Conservation (phyloP, 2,113 vertebrate genomes). For the Scomber japonicus region DNA sequence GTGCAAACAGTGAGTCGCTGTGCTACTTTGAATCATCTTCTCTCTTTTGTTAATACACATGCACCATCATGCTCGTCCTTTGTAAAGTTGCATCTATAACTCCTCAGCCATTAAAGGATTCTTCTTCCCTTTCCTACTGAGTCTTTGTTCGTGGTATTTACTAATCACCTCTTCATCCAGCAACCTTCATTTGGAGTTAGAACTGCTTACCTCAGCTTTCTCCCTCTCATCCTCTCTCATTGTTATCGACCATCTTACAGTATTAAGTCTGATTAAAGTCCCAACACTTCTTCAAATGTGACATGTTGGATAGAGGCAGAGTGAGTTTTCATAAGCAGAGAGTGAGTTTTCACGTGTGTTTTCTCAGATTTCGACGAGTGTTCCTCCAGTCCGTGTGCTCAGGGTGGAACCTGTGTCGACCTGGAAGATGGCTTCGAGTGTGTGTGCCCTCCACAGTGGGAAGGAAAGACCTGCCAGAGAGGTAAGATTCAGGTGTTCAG, state of each 20-base stretch:
- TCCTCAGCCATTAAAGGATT: too few relatives aligned
- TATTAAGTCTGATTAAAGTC: neutral
- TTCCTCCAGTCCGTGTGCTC: conserved; percentile 91
- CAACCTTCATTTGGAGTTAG: too few relatives aligned
- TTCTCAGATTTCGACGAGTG: conserved; percentile 92
- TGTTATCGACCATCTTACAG: too few relatives aligned
- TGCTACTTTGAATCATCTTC: neutral
- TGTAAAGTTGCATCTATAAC: too few relatives aligned
- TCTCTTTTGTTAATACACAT: too few relatives aligned
- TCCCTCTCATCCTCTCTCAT: too few relatives aligned
- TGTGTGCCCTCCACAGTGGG: conserved; percentile 94
- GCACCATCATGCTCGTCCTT: too few relatives aligned
- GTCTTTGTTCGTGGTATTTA: neutral
- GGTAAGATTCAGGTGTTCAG: conserved; percentile 83
- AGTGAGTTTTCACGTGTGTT: neutral
- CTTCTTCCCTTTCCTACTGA: neutral
- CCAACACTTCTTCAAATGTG: neutral
- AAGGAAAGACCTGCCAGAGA: conserved; percentile 94
- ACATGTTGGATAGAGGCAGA: neutral
- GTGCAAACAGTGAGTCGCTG: conserved; percentile 89
- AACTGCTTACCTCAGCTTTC: too few relatives aligned
- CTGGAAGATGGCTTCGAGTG: conserved; percentile 93
- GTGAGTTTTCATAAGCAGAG: too few relatives aligned
- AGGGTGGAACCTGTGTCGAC: conserved; percentile 94
- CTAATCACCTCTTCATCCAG: too few relatives aligned